Evolutionary conservation across 2,888 invertebrate species (phyloP).

Genomic region (Chirona hameri): DNA sequence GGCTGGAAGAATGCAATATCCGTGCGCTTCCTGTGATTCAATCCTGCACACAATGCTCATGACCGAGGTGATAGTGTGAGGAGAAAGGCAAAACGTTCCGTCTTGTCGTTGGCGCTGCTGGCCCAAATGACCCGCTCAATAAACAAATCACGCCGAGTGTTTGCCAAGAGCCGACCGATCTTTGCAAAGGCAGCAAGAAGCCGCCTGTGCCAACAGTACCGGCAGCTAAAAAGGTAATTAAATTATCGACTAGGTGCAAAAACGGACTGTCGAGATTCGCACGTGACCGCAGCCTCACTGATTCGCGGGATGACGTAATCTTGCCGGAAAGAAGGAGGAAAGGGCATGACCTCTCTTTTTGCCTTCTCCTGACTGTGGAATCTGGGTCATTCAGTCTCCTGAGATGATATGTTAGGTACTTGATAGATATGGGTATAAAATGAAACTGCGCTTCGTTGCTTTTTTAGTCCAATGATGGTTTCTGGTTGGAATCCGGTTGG

Average conservation of each 20-base stretch:
- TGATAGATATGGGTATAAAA: too few species aligned
- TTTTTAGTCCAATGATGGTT: too few species aligned
- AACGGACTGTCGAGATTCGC: not conserved
- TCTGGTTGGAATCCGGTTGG: too few species aligned
- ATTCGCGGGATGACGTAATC: not conserved
- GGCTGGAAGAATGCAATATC: too few species aligned
- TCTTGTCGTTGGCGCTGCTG: too few species aligned
- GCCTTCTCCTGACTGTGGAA: not conserved
- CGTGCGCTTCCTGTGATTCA: too few species aligned
- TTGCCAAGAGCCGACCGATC: not conserved
- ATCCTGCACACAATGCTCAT: too few species aligned
- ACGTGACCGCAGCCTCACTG: not conserved
- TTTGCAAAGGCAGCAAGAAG: constrained; percentile 11
- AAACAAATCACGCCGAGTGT: not conserved
- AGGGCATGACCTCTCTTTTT: not conserved
- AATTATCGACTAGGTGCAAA: constrained; percentile 6
- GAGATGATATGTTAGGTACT: too few species aligned
- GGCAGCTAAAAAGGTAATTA: not conserved
- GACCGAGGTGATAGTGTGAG: too few species aligned
- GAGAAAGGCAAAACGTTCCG: too few species aligned
- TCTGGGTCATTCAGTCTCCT: not conserved
- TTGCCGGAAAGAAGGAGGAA: not conserved
- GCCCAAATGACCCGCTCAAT: not conserved
- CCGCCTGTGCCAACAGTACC: not conserved
- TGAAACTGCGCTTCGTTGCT: too few species aligned